These are phyloP conservation scores for Sinocyclocheilus anshuiensis DNA, from an alignment of 2,113 vertebrate genomes.

Conservation along the genomic window DNA sequence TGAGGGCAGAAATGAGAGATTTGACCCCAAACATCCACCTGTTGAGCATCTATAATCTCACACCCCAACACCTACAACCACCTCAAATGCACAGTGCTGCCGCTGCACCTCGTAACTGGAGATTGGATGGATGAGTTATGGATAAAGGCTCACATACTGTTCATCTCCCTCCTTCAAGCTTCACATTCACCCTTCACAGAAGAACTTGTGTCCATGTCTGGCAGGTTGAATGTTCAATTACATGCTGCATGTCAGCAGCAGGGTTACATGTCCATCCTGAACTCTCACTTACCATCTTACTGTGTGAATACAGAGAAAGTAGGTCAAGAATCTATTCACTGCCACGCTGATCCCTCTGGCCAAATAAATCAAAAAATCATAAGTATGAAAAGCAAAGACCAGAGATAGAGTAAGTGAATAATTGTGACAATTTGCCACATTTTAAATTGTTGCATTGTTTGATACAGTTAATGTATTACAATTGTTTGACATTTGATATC, in stretches of 20 bases:
- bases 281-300: background rate
- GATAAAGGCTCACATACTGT: background rate
- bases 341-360: background rate
- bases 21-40: conserved; percentile 24
- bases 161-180: background rate
- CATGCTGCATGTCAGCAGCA: conserved; percentile 31
- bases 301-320: conserved; percentile 7
- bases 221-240: conserved; percentile 37
- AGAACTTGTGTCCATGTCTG: background rate
- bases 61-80: background rate
- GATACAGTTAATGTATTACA: background rate
- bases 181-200: background rate
- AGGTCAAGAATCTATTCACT: background rate
- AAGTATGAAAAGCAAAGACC: background rate
- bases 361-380: background rate
- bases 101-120: background rate
- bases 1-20: background rate
- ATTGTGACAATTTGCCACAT: background rate
- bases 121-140: background rate
- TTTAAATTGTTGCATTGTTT: background rate
- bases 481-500: background rate
- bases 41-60: conserved; percentile 7
- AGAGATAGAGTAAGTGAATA: background rate
- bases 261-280: background rate
- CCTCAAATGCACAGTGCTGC: background rate